Evolutionary conservation across 2,888 invertebrate species (phyloP).

Genomic region (Drosophila nr. perissopoda): DNA sequence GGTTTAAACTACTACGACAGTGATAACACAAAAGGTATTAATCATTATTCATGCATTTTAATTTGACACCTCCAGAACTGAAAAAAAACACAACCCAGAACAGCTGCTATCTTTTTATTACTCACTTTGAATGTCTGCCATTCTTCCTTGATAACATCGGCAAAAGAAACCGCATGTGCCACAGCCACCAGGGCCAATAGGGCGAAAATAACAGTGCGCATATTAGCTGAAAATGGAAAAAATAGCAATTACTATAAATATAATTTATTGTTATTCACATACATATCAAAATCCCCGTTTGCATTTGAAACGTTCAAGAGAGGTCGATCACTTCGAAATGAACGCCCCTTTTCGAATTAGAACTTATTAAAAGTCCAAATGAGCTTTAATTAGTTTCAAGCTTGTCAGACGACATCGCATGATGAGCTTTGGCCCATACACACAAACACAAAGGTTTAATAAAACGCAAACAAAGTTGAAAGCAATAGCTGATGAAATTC

Average conservation of each 20-base stretch:
- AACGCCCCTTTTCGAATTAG: background rate
- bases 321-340: background rate
- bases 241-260: background rate
- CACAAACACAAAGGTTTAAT: constrained; percentile 9
- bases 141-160: constrained; percentile 91
- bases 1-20: constrained; percentile 4
- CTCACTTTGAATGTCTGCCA: constrained; percentile 92
- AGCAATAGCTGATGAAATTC: constrained; percentile 43
- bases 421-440: constrained; percentile 37
- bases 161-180: constrained; percentile 89
- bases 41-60: constrained; percentile 18
- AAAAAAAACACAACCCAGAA: constrained; percentile 16
- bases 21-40: constrained; percentile 34
- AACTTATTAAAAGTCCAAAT: background rate
- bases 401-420: constrained; percentile 38
- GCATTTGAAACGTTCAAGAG: background rate
- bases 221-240: constrained; percentile 46
- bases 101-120: constrained; percentile 25
- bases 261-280: background rate
- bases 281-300: background rate
- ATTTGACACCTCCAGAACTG: constrained; percentile 22
- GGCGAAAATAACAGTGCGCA: constrained; percentile 69
- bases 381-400: constrained; percentile 24
- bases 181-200: constrained; percentile 85
- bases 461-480: constrained; percentile 15